Percentiles rank a stretch among this genome's conserved stretches.
These are phyloP conservation scores for Oostethus manadensis DNA, from an alignment of 2,113 vertebrate species.

Conservation along the genomic window DNA sequence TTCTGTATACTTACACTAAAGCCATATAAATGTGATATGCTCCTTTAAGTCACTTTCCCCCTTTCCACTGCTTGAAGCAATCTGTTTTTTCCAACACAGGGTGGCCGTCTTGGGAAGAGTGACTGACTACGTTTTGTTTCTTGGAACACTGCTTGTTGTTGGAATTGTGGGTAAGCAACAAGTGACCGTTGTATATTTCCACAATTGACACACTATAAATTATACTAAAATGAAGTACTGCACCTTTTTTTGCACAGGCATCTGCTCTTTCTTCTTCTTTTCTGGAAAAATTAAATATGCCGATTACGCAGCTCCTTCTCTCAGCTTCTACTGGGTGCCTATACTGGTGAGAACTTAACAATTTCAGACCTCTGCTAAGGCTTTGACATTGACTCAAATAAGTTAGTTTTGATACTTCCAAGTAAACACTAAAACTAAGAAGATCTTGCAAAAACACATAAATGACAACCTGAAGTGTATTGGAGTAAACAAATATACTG, in stretches of 20 bases:
- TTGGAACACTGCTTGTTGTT: conserved; percentile 92
- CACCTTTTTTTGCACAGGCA: conserved; percentile 66
- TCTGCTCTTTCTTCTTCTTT: conserved; percentile 97
- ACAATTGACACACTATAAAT: not conserved
- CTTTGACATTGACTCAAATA: not conserved
- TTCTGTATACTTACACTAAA: no score
- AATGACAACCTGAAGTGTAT: no score
- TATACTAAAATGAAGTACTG: not conserved
- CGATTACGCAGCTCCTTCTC: conserved; percentile 78
- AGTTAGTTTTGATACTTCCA: not conserved
- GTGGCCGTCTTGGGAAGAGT: conserved; percentile 94
- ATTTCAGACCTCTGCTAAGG: not conserved
- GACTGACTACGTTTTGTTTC: conserved; percentile 93
- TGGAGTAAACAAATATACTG: no score
- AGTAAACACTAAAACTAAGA: not conserved
- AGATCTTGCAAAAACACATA: no score
- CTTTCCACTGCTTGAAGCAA: not conserved
- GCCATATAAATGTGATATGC: no score
- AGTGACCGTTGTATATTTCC: not conserved
- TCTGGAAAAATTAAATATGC: conserved; percentile 81
- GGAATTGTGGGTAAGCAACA: conserved; percentile 68
- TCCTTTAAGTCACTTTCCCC: no score
- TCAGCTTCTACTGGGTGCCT: conserved; percentile 97
- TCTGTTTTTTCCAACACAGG: conserved; percentile 63
- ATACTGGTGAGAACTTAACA: conserved; percentile 78